Base-by-base conservation (phyloP, 2,888 invertebrate species). In the Drosophila neonasuta region DNA sequence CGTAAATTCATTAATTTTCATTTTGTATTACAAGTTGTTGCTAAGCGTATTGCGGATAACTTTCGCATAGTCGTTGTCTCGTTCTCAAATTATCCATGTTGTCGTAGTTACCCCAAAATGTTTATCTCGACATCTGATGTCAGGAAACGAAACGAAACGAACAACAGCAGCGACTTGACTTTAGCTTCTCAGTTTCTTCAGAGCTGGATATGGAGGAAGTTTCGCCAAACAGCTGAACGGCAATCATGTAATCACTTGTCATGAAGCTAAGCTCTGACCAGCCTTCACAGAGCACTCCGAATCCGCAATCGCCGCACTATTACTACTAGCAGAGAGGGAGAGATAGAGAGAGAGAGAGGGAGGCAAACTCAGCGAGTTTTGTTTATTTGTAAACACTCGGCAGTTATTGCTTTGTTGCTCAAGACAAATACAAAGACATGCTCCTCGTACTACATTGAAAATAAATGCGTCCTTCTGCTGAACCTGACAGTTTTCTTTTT, bases 241-340 rank as follows among this genome's bases (percentile, higher is more conserved):
- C 76, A 84, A 79, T 75, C 79, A 70, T 84, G 85, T 86, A 80
- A 81, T 86, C 85, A 81, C 80, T 81, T 84, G 80, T 81, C 80
- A 84, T 57, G 57, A 59, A 64, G 72, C 70, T 78, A 83, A 86
- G 80, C 80, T 78, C 73, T 78, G 65, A 42, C 57, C 77, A 64
- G 52, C 48, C 39, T 50, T 34, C 13, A 9, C 52, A 17, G 24
- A 24, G 10, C 36, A 36, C 36, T 11, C 41, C 9, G 32, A n/a
- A 45, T 20, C 11, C 39, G 10, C 20, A 20, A n/a, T n/a, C 29
- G 45, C 10, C 7, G 1, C 45, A 8, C 30, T 15, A 1, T 7
- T 8, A 8, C 61, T 10, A n/a, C 24, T 20, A 13, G 13, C 32
- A 11, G 13, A 11, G 10, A 32, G 4, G 32, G 6, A 36, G 36